Evolutionary conservation across 2,113 vertebrate genomes (phyloP), one percentile per base, ranked within the genome.

Genomic region (Caretta caretta): DNA sequence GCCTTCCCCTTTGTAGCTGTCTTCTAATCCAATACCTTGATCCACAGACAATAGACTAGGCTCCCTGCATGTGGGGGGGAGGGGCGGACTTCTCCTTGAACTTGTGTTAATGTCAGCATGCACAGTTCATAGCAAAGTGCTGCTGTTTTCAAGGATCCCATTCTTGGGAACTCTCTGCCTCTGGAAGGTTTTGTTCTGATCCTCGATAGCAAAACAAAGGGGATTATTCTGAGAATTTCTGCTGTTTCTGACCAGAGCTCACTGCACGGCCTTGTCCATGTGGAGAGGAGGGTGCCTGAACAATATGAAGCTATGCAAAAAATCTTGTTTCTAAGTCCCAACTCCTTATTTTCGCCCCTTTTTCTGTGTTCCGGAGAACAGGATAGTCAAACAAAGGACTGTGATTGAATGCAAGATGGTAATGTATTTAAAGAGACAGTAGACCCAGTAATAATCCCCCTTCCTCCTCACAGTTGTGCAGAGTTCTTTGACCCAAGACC

Each of bases 231-330:
- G 84, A 0, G 0, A 22, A 35, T 81, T 94, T 92, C 95, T 93
- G 94, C 93, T 91, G 91, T 87, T 94, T n/a, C 62, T 95, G 95
- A 94, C 95, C 5, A 0, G 88, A 89, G 93, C 92, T 93, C 95
- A 95, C 90, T 31, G 0, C 27, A 2, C 69, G 92, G 87, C 92
- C 0, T 7, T 1, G 38, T 85, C 22, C 10, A n/a, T 9, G 17
- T 24, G 59, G 1, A 25, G 12, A 13, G 5, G 2, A 56, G n/a
- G 69, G n/a, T 22, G 56, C 57, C 75, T 12, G 82, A 16, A 49
- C 84, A 50, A 57, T 59, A 57, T 20, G 20, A 6, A 12, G 59
- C 92, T 86, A 46, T 19, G 1, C 2, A 1, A 62, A 62, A 22
- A 38, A 72, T 72, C 65, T 72, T 72, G n/a, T n/a, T n/a, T 72